A percentile compares a stretch with the other conserved stretches of the same genome.
phyloP scores from a whole-genome alignment of 2,888 invertebrate genomes.

The Heliconius sara region DNA sequence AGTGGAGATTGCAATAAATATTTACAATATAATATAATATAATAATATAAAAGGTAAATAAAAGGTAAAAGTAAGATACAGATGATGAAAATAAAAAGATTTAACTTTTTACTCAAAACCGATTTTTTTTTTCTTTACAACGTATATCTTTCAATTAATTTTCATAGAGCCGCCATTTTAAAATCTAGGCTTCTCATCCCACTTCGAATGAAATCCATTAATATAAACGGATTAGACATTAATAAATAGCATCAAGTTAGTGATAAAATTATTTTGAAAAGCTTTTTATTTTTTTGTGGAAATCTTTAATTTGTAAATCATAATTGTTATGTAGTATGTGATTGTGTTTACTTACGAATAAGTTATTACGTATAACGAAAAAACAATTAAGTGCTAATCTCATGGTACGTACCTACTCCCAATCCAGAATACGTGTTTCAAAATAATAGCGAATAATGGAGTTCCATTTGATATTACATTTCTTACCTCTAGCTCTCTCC shows the following conservation, averaged over 20 bases:
- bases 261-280: not conserved
- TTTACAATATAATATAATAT: too few relatives aligned
- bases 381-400: not conserved
- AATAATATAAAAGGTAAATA: too few relatives aligned
- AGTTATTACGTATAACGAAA: not conserved
- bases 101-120: too few relatives aligned
- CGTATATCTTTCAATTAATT: not conserved
- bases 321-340: not conserved
- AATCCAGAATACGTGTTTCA: not conserved
- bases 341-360: not conserved
- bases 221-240: not conserved
- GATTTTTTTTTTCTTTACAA: not conserved
- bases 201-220: not conserved
- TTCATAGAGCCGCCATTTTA: not conserved
- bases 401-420: too few relatives aligned
- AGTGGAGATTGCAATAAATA: too few relatives aligned
- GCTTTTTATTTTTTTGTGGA: not conserved
- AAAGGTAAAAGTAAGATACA: too few relatives aligned
- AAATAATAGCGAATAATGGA: not conserved
- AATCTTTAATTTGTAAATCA: not conserved
- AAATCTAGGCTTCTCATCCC: slow-evolving; percentile 5
- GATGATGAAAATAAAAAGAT: too few relatives aligned
- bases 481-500: slow-evolving; percentile 77
- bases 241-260: not conserved
- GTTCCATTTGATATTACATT: not conserved